Evolutionary conservation across 2,113 vertebrate genomes (phyloP).

Genomic region (Ivindomyrus marchei): DNA sequence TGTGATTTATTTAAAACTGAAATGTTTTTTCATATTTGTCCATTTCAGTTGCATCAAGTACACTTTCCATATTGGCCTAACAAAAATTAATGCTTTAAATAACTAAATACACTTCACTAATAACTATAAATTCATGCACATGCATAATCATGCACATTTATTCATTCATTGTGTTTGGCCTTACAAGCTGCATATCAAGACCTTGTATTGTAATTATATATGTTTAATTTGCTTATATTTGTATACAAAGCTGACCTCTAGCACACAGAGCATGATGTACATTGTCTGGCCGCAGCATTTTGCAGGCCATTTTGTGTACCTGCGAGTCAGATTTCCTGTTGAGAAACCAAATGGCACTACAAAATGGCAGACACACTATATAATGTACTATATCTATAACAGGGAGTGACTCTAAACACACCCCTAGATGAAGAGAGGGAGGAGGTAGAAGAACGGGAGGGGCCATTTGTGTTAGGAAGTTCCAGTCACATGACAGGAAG

Average conservation of each 20-base stretch:
- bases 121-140: neutral
- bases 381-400: neutral
- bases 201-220: neutral
- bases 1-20: neutral
- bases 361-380: neutral
- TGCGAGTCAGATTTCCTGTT: neutral
- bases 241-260: neutral
- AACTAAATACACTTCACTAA: neutral
- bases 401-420: neutral
- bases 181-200: neutral
- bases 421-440: neutral
- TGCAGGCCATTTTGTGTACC: neutral
- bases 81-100: neutral
- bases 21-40: neutral
- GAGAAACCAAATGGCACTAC: neutral
- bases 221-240: neutral
- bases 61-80: neutral
- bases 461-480: neutral
- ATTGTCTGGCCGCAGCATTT: neutral
- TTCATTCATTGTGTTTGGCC: neutral
- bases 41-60: neutral
- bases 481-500: neutral
- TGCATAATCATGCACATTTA: neutral
- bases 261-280: neutral
- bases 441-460: neutral